Percentiles rank a stretch among this genome's conserved stretches.
These are phyloP conservation scores for Homalodisca vitripennis DNA, from an alignment of 1,140 invertebrate species.

Conservation along the genomic window DNA sequence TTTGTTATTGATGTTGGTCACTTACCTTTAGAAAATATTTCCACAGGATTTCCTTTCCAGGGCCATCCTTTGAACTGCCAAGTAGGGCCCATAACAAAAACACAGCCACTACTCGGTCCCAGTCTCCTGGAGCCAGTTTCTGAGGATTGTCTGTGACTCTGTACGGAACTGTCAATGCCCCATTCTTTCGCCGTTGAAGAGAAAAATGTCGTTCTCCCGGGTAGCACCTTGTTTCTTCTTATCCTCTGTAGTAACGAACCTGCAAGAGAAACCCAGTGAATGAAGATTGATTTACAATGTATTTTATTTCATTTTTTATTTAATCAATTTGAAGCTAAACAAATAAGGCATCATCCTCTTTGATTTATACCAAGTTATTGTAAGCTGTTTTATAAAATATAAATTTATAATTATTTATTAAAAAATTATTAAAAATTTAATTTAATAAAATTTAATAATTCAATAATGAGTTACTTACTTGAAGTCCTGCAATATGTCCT, in stretches of 20 bases:
- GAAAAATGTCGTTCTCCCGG: conserved; percentile 91
- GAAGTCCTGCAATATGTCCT: conserved; percentile 94
- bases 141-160: conserved; percentile 94
- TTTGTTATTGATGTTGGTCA: too few relatives aligned
- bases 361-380: too few relatives aligned
- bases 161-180: conserved; percentile 78
- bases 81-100: conserved; percentile 98
- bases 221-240: conserved; percentile 81
- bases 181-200: conserved; percentile 82
- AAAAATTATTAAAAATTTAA: background rate
- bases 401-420: background rate
- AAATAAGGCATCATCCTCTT: too few relatives aligned
- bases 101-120: conserved; percentile 98
- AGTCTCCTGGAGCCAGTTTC: conserved; percentile 89
- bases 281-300: too few relatives aligned
- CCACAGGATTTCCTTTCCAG: conserved; percentile 95
- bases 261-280: conserved; percentile 45
- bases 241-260: conserved; percentile 85
- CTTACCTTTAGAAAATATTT: conserved; percentile 95
- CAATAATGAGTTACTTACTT: too few relatives aligned
- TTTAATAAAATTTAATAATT: too few relatives aligned
- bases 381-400: too few relatives aligned
- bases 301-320: too few relatives aligned
- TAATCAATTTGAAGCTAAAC: too few relatives aligned
- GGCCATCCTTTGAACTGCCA: conserved; percentile 99